Conservation (phyloP, 2,113 vertebrate genomes). For the Nematolebias whitei region DNA sequence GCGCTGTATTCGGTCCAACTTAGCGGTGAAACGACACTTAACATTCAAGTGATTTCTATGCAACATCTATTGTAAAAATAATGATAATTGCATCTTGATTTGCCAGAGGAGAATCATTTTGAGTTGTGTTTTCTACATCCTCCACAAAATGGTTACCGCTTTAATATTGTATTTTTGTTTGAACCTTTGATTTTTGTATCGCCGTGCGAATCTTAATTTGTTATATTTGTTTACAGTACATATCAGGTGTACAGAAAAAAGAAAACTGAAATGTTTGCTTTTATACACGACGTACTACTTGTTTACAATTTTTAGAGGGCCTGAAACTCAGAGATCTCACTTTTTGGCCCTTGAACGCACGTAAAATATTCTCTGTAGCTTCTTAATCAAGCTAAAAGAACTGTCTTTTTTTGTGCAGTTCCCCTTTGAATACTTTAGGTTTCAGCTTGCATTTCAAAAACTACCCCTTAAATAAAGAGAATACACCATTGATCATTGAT, state of each 20-base stretch:
- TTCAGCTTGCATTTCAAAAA: constrained; percentile 38
- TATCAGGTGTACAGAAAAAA: constrained; percentile 69
- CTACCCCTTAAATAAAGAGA: constrained; percentile 27
- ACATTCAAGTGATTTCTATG: constrained; percentile 88
- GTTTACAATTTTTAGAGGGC: constrained; percentile 74
- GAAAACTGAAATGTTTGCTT: constrained; percentile 66
- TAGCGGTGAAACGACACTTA: constrained; percentile 70
- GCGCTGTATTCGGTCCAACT: constrained; percentile 53
- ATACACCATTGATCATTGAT: constrained; percentile 19
- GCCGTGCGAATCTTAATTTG: constrained; percentile 46
- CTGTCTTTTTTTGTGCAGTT: constrained; percentile 26
- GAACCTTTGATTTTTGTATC: constrained; percentile 48
- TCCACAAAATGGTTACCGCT: constrained; percentile 41
- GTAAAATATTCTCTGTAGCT: not conserved
- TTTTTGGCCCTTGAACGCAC: constrained; percentile 53
- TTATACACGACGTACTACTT: constrained; percentile 73
- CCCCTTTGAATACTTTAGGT: constrained; percentile 31
- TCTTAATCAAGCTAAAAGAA: constrained; percentile 4
- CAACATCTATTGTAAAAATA: constrained; percentile 80
- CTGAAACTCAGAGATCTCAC: constrained; percentile 68
- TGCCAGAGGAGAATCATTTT: constrained; percentile 18
- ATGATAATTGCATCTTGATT: constrained; percentile 54
- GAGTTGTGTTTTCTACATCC: constrained; percentile 32
- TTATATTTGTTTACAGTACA: constrained; percentile 69
- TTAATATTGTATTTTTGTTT: constrained; percentile 37